These are phyloP conservation scores for Enteromius viviparus DNA, from an alignment of 2,797 vertebrate genomes.

Conservation along the genomic window DNA sequence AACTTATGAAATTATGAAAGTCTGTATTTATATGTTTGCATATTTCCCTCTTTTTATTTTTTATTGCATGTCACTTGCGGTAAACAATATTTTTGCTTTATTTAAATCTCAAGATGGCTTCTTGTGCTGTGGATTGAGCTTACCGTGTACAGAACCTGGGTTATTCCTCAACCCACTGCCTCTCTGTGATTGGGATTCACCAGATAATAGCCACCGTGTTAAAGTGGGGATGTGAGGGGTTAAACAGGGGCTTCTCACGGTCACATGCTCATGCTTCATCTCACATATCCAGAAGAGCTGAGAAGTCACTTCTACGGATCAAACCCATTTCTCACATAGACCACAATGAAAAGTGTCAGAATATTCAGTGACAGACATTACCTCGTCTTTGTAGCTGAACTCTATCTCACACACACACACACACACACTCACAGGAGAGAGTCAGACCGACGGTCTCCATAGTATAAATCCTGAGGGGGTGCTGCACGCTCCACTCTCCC, in stretches of 20 bases:
- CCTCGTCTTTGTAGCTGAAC: constrained; percentile 38
- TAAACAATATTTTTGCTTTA: background rate
- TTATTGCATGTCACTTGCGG: background rate
- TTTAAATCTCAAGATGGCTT: background rate
- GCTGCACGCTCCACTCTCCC: constrained; percentile 41
- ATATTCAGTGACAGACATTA: constrained; percentile 38
- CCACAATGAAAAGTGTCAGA: constrained; percentile 49
- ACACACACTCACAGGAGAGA: constrained; percentile 8
- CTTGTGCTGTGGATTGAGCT: background rate
- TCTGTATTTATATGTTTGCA: background rate
- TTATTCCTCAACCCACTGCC: background rate
- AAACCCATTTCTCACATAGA: constrained; percentile 53
- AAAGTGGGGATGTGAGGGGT: constrained; percentile 27
- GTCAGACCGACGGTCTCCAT: constrained; percentile 49
- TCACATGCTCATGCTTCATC: constrained; percentile 26
- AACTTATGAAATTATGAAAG: too few species aligned
- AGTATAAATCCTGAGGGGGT: constrained; percentile 44
- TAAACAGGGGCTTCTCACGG: constrained; percentile 40
- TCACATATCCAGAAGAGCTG: background rate
- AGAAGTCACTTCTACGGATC: constrained; percentile 43
- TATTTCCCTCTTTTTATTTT: background rate
- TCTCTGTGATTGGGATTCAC: constrained; percentile 48
- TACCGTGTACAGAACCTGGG: background rate
- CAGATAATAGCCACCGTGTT: constrained; percentile 29
- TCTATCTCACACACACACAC: background rate